Evolutionary conservation across 1,140 invertebrate genomes (phyloP).

Genomic region (Drosophila saltans): DNA sequence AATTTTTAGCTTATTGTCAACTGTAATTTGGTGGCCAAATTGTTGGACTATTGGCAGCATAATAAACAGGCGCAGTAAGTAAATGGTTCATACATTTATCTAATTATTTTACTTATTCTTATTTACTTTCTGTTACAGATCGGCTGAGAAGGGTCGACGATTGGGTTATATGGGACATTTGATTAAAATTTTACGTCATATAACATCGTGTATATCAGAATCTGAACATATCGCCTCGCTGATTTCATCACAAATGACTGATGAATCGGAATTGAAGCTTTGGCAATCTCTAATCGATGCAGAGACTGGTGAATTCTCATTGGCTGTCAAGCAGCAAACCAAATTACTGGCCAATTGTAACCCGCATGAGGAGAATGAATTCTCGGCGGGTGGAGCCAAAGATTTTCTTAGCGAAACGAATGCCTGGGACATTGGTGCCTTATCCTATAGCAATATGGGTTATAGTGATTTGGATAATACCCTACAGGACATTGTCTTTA

Average conservation of each 20-base stretch:
- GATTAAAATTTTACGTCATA: conserved; percentile 85
- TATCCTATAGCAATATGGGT: conserved; percentile 56
- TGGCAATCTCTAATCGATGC: conserved; percentile 76
- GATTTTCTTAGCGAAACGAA: conserved; percentile 60
- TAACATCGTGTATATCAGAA: conserved; percentile 75
- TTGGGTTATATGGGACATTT: conserved; percentile 91
- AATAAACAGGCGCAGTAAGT: conserved; percentile 85
- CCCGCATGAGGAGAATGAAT: conserved; percentile 72
- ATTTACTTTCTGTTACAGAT: conserved; percentile 61
- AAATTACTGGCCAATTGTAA: conserved; percentile 76
- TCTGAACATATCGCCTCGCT: conserved; percentile 82
- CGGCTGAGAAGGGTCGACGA: conserved; percentile 83
- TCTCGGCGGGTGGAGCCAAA: conserved; percentile 49
- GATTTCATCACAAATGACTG: conserved; percentile 64
- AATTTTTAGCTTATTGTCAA: conserved; percentile 87
- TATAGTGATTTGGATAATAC: conserved; percentile 63
- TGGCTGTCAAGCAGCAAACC: conserved; percentile 65
- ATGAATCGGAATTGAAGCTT: conserved; percentile 58
- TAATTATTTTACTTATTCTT: too few species aligned
- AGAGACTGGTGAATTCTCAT: conserved; percentile 70
- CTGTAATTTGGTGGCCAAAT: conserved; percentile 87
- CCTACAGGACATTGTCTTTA: conserved; percentile 70
- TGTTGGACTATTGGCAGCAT: conserved; percentile 87
- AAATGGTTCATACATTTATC: too few species aligned
- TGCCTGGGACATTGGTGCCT: conserved; percentile 53